phyloP scores from a whole-genome alignment of 2,888 invertebrate species.

The Tenthredo mesomela region DNA sequence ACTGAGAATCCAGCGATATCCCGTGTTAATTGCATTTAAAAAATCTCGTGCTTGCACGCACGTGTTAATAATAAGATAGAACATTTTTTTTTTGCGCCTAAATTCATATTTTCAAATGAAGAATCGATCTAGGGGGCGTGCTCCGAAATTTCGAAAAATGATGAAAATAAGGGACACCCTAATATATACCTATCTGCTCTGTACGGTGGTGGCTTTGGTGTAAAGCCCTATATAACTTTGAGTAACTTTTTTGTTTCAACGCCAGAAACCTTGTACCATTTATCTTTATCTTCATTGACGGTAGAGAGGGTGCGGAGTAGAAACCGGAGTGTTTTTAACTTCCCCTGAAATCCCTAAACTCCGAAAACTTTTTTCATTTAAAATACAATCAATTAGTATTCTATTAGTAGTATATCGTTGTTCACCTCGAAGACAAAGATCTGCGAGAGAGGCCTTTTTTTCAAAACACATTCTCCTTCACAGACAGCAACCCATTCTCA shows the following conservation, averaged over 20 bases:
- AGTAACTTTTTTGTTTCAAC: slow-evolving; percentile 21
- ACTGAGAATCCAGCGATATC: too few species aligned
- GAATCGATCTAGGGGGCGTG: too few species aligned
- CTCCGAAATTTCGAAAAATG: too few species aligned
- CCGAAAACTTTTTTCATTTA: slow-evolving; percentile 31
- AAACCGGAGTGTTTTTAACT: not conserved
- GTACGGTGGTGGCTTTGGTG: not conserved
- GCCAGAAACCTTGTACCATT: not conserved
- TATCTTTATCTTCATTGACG: slow-evolving; percentile 28
- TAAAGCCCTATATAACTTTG: slow-evolving; percentile 20
- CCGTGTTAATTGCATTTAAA: too few species aligned
- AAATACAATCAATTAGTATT: slow-evolving; percentile 27
- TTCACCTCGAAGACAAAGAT: slow-evolving; percentile 11
- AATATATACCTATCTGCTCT: not conserved
- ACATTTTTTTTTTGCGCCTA: too few species aligned
- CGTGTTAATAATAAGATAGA: too few species aligned
- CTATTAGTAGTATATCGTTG: slow-evolving; percentile 13
- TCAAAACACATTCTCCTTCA: not conserved
- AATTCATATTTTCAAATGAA: too few species aligned
- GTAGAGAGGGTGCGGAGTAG: not conserved
- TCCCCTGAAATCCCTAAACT: not conserved
- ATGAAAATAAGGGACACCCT: too few species aligned
- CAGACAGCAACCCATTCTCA: not conserved
- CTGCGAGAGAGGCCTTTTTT: not conserved
- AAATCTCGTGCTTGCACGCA: too few species aligned